A percentile compares a stretch with the other conserved stretches of the same genome.
These are phyloP conservation scores for Neoscelio sp. DNA, from an alignment of 2,888 invertebrate genomes.

Conservation along the genomic window DNA sequence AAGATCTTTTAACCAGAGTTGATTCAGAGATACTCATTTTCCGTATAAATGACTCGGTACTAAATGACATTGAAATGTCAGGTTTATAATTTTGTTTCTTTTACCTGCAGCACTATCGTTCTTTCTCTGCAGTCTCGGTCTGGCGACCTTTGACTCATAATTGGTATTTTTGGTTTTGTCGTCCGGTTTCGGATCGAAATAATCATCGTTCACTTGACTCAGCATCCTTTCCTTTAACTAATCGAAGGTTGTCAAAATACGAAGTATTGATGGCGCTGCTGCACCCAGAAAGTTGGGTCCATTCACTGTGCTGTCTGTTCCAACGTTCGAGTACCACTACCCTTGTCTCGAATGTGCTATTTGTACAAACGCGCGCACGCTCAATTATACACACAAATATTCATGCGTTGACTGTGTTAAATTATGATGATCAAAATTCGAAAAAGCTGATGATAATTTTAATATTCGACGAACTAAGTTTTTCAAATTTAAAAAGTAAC, in stretches of 20 bases:
- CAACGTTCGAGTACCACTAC: slow-evolving; percentile 23
- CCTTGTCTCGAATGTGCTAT: slow-evolving; percentile 9
- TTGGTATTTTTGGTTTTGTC: slow-evolving; percentile 66
- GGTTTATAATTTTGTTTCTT: too few relatives aligned
- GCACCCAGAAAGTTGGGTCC: slow-evolving; percentile 69
- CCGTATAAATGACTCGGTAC: too few relatives aligned
- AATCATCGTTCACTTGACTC: slow-evolving; percentile 72
- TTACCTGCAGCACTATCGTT: slow-evolving; percentile 69
- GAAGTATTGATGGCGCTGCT: slow-evolving; percentile 69
- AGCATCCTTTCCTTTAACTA: slow-evolving; percentile 70
- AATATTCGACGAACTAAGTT: too few relatives aligned
- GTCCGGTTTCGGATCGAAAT: slow-evolving; percentile 70
- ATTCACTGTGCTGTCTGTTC: slow-evolving; percentile 58
- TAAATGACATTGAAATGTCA: too few relatives aligned
- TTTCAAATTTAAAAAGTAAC: too few relatives aligned
- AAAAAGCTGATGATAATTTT: too few relatives aligned
- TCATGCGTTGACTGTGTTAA: too few relatives aligned
- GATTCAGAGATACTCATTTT: too few relatives aligned
- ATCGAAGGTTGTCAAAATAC: slow-evolving; percentile 45
- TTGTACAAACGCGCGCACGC: slow-evolving; percentile 9
- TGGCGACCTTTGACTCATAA: slow-evolving; percentile 71
- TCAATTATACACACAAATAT: neutral
- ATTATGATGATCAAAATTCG: too few relatives aligned
- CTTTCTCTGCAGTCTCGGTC: slow-evolving; percentile 67
- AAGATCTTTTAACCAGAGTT: too few relatives aligned